phyloP scores from a whole-genome alignment of 2,888 invertebrate genomes.

The Zootermopsis nevadensis region DNA sequence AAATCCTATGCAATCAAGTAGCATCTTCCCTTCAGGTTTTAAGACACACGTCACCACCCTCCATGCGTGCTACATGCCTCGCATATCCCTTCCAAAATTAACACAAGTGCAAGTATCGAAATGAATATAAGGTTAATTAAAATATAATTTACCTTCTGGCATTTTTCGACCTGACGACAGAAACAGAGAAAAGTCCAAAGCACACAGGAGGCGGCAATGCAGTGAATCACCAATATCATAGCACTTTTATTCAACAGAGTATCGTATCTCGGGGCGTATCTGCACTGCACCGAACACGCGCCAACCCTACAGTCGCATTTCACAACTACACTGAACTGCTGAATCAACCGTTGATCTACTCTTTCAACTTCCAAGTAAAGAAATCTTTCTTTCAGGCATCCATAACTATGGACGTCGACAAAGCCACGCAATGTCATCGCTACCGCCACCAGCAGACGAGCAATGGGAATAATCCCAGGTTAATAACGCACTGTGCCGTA shows the following conservation, averaged over 20 bases:
- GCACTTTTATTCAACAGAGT: background rate
- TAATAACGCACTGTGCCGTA: background rate
- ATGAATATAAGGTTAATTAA: background rate
- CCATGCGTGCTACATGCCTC: too few species aligned
- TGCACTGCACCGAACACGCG: background rate
- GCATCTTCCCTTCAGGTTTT: too few species aligned
- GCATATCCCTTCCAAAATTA: too few species aligned
- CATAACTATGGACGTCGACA: background rate
- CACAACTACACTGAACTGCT: background rate
- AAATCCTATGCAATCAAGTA: too few species aligned
- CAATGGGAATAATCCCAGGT: background rate
- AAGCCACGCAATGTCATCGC: slow-evolving; percentile 14
- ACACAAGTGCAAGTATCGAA: too few species aligned
- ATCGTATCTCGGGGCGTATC: background rate
- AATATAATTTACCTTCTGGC: background rate
- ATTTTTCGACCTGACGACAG: background rate
- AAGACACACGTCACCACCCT: too few species aligned
- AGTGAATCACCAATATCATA: background rate
- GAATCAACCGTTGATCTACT: background rate
- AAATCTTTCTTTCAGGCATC: background rate
- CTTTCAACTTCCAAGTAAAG: background rate
- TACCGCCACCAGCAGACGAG: background rate
- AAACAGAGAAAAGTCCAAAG: background rate
- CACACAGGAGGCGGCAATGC: background rate
- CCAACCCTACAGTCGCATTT: background rate